A percentile compares a stretch with the other conserved stretches of the same genome.
These are phyloP conservation scores for Remorina albescens DNA, from an alignment of 2,797 vertebrate genomes.

Conservation along the genomic window DNA sequence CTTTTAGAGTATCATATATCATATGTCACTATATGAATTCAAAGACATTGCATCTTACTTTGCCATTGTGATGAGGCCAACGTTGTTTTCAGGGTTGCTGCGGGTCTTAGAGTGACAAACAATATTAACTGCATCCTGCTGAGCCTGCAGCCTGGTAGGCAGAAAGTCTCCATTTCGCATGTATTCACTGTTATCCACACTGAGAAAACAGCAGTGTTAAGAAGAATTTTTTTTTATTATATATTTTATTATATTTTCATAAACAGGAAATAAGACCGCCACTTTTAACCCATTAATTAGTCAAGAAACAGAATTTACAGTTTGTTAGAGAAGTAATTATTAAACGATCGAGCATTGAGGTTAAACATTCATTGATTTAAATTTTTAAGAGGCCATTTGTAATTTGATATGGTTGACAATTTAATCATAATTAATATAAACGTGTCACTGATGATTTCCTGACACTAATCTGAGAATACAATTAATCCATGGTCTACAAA, in stretches of 20 bases:
- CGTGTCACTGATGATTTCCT: background rate
- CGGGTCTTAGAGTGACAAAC: slow-evolving; percentile 97
- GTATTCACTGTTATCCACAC: slow-evolving; percentile 97
- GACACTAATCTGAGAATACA: background rate
- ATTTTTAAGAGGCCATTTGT: background rate
- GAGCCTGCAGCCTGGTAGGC: slow-evolving; percentile 94
- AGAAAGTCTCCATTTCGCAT: slow-evolving; percentile 97
- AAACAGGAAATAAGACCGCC: background rate
- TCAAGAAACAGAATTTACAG: background rate
- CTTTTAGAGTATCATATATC: background rate
- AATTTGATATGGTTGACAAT: background rate
- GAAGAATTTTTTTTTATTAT: too few relatives aligned
- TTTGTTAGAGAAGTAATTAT: too few relatives aligned
- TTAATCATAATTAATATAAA: background rate
- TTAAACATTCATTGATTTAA: background rate
- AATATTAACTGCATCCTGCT: slow-evolving; percentile 96
- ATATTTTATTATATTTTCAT: too few relatives aligned
- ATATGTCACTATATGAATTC: slow-evolving; percentile 10
- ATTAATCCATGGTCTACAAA: too few relatives aligned
- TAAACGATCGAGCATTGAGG: background rate
- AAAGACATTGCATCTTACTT: slow-evolving; percentile 82
- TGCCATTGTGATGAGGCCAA: slow-evolving; percentile 95
- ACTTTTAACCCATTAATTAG: background rate
- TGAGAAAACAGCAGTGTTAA: slow-evolving; percentile 81
- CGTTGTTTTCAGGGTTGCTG: slow-evolving; percentile 96